Base-by-base conservation (phyloP, 2,113 vertebrate genomes). In the Choloepus hoffmanni region DNA sequence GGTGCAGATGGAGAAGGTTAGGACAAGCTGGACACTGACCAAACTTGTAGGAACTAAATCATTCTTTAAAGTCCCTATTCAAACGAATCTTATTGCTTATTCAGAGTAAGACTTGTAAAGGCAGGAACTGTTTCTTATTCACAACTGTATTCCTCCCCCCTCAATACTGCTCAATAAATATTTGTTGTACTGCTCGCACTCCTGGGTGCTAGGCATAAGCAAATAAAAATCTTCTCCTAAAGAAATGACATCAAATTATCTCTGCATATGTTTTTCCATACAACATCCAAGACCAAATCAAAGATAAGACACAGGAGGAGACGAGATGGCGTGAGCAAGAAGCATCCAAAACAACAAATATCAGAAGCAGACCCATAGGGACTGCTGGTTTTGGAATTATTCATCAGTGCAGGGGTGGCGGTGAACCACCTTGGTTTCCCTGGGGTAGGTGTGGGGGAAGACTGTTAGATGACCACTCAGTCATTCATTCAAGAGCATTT, bases 11-110 rank as follows among this genome's bases (percentile, higher is more conserved):
- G 36, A 60, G 87, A 55, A 68, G 9, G 21, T 95, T 81, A 91
- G 58, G 68, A 73, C 93, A 95, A 78, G 68, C 68, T 74, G n/a
- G 48, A 55, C 55, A 72, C 78, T 70, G 43, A 65, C 50, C 81
- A 97, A 63, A 76, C 53, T 84, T 70, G 26, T 65, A 78, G 43
- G 67, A 84, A 85, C 73, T 11, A 79, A 94, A 90, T 90, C 94
- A 94, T 96, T 89, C 83, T 95, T 95, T 81, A 87, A 94, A 92
- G 62, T 36, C 24, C 85, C 89, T 83, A 73, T 55, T 92, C 53
- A 95, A 92, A 88, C 85, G 36, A 93, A 58, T 82, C 13, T 18
- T 77, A 36, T 83, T 96, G 74, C 85, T 97, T 88, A 90, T 94
- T 92, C 81, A 87, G 95, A 89, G 63, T 67, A 85, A 92, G 77